Percentiles rank a stretch among this genome's conserved stretches.
Conservation (phyloP, 2,888 invertebrate genomes). For the Cerceris rybyensis region DNA sequence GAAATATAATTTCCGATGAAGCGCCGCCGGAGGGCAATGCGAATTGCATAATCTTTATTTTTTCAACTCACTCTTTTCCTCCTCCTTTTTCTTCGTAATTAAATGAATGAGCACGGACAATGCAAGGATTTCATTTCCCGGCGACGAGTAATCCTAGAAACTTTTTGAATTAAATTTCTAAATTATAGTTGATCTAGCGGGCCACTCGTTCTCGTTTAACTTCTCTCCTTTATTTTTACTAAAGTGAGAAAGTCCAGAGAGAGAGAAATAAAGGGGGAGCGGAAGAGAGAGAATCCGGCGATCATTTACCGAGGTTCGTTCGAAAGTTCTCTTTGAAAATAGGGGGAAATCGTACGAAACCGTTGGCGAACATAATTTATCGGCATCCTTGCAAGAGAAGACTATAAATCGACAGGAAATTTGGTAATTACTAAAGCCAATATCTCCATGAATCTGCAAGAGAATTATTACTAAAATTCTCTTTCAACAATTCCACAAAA, state of each 20-base stretch:
- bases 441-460: not conserved
- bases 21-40: not conserved
- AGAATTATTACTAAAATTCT: too few species aligned
- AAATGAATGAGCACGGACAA: constrained; percentile 23
- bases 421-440: not conserved
- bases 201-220: constrained; percentile 37
- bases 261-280: not conserved
- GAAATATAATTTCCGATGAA: not conserved
- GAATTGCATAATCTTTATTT: not conserved
- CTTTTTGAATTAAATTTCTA: constrained; percentile 72
- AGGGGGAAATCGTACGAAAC: constrained; percentile 28
- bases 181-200: constrained; percentile 56
- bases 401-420: constrained; percentile 20
- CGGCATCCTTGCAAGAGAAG: constrained; percentile 17
- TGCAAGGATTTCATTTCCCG: constrained; percentile 46
- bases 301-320: constrained; percentile 36
- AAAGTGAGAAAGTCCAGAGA: constrained; percentile 22
- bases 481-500: too few species aligned
- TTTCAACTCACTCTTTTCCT: constrained; percentile 9
- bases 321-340: constrained; percentile 33
- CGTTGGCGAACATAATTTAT: constrained; percentile 41
- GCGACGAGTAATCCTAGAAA: constrained; percentile 43
- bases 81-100: constrained; percentile 5
- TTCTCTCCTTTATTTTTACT: constrained; percentile 38
- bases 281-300: constrained; percentile 32